Conservation (phyloP, 2,797 vertebrate genomes). For the Artibeus jamaicensis region DNA sequence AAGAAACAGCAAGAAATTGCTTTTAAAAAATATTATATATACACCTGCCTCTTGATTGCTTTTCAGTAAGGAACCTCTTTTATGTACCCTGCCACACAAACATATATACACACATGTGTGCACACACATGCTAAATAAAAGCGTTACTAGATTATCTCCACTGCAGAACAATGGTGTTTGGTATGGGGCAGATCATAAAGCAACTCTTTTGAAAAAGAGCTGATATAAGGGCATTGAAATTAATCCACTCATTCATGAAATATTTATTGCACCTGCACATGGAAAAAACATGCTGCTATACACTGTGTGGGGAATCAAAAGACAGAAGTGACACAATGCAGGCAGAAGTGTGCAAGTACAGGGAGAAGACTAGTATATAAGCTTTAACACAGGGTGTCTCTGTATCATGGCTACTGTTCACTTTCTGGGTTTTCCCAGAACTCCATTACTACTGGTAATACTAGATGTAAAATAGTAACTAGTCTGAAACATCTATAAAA, state of each 20-base stretch:
- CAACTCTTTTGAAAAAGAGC: background rate
- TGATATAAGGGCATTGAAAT: background rate
- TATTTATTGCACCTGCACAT: background rate
- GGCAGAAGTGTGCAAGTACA: background rate
- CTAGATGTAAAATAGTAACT: background rate
- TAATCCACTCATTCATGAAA: background rate
- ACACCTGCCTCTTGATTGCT: slow-evolving; percentile 55
- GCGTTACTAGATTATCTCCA: slow-evolving; percentile 60
- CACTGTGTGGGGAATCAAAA: background rate
- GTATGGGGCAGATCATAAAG: background rate
- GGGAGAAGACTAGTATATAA: background rate
- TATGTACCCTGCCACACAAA: background rate
- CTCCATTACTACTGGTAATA: background rate
- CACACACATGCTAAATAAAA: background rate
- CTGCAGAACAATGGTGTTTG: slow-evolving; percentile 55
- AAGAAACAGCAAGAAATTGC: slow-evolving; percentile 42
- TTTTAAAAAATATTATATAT: background rate
- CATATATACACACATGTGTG: background rate
- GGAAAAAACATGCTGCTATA: background rate
- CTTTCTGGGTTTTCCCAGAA: background rate
- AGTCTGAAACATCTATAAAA: background rate
- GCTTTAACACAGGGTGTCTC: background rate
- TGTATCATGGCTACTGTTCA: background rate
- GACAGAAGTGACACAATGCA: background rate
- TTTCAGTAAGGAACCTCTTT: background rate